Evolutionary conservation across 1,140 invertebrate genomes (phyloP), one percentile per base, ranked within the genome.

Genomic region (Adelges cooleyi): DNA sequence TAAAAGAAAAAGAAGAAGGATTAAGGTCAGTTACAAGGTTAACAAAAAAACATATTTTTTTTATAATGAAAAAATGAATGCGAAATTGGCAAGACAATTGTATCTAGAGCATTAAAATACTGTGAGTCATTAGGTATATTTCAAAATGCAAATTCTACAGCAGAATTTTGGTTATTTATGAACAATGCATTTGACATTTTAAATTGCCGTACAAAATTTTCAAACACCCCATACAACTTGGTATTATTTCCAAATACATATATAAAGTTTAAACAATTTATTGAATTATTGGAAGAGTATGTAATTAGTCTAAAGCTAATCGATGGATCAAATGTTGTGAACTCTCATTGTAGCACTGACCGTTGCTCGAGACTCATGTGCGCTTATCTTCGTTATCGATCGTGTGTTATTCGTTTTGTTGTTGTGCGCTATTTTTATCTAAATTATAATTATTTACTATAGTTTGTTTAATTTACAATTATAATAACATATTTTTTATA

Each of bases 51-150:
- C 72, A 73, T 67, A 25, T 73, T 20, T 13, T 29, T 73, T 51
- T 46, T 17, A 52, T 25, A 67, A 66, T 22, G 67, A 74, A 66
- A 71, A 70, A 65, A 70, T 72, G 70, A 70, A 71, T 56, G 72
- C 72, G 8, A 70, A 66, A 65, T 36, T 72, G 17, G 71, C 73
- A 15, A 65, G 66, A 17, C 72, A 73, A 48, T 17, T 48, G 44
- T 48, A 18, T 20, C 9, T 48, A 48, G 17, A 22, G 18, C 44
- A 17, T 22, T 48, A 20, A 17, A 20, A 10, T 48, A 20, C 44
- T 20, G 22, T 20, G 11, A 17, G 10, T 48, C 22, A 22, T 20
- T 48, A 20, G 44, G 44, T 17, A 48, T 18, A n/a, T 48, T 48
- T 48, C 17, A 48, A 48, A 15, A 48, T 18, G 18, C 44, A 11